phyloP scores from a whole-genome alignment of 2,113 vertebrate species.

The Tenebrosternarchus preto region DNA sequence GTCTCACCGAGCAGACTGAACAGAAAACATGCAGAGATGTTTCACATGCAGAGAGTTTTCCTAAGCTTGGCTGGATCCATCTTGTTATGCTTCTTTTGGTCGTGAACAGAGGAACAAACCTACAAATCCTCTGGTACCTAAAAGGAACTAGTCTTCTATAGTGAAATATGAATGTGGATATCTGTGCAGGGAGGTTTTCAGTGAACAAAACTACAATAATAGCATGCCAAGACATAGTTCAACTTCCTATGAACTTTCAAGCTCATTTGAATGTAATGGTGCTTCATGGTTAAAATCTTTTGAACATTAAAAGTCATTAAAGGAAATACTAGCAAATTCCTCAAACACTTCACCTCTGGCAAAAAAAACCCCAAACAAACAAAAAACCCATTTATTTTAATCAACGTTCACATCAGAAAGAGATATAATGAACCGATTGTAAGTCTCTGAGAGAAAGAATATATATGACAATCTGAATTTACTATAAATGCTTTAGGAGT shows the following conservation, averaged over 20 bases:
- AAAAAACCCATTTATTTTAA: constrained; percentile 8
- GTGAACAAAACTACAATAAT: neutral
- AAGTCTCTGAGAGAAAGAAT: constrained; percentile 15
- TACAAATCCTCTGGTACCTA: neutral
- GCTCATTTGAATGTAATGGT: neutral
- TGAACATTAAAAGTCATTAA: constrained; percentile 22
- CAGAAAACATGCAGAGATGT: neutral
- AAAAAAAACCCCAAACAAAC: constrained; percentile 1
- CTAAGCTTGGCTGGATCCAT: neutral
- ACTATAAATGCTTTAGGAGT: neutral
- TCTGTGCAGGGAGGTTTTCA: neutral
- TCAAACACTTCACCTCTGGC: constrained; percentile 27
- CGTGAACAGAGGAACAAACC: neutral
- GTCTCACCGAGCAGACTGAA: neutral
- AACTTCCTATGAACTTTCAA: neutral
- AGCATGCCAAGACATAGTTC: neutral
- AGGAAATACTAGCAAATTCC: constrained; percentile 8
- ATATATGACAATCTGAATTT: constrained; percentile 2
- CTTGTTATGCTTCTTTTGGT: constrained; percentile 18
- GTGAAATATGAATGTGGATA: neutral
- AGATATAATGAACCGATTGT: constrained; percentile 45
- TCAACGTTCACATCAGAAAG: constrained; percentile 10
- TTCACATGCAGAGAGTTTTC: neutral
- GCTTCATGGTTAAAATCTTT: neutral
- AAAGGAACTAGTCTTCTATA: neutral